Evolutionary conservation across 92 coral and sea anemone species (phyloP).

Genomic region (Zoanthus sansibaricus): DNA sequence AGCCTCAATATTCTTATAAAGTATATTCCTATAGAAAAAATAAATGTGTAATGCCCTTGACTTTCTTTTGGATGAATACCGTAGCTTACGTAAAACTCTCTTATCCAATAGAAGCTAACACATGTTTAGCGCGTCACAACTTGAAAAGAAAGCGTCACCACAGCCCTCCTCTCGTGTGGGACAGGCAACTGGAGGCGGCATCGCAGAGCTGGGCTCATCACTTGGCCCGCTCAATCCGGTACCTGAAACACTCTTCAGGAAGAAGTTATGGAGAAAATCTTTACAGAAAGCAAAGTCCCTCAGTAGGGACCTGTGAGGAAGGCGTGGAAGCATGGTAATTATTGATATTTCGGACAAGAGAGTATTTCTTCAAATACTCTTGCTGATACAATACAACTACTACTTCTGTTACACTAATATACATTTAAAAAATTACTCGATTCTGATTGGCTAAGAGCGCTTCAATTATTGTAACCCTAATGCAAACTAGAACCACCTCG

Average conservation of each 20-base stretch:
- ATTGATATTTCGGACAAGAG: not conserved
- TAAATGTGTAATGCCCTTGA: no score
- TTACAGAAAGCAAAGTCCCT: not conserved
- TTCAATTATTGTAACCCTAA: no score
- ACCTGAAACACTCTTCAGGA: constrained; percentile 13
- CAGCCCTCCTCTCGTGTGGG: constrained; percentile 36
- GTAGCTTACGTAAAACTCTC: no score
- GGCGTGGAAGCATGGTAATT: constrained; percentile 6
- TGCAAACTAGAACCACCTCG: no score
- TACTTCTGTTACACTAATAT: no score
- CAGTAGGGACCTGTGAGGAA: constrained; percentile 9
- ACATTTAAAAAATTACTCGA: no score
- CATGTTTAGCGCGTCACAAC: constrained; percentile 19
- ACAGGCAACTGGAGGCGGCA: not conserved
- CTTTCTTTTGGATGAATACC: no score
- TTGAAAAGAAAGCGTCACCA: constrained; percentile 8
- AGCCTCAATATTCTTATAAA: no score
- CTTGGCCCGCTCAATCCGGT: not conserved
- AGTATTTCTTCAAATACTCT: no score
- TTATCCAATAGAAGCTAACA: not conserved
- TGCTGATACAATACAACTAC: no score
- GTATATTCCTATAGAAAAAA: no score
- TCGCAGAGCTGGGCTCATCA: constrained; percentile 23
- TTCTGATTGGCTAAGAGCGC: no score
- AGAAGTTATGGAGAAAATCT: constrained; percentile 8